Evolutionary conservation across 1,140 invertebrate genomes (phyloP).

Genomic region (Aleiodes sp.): DNA sequence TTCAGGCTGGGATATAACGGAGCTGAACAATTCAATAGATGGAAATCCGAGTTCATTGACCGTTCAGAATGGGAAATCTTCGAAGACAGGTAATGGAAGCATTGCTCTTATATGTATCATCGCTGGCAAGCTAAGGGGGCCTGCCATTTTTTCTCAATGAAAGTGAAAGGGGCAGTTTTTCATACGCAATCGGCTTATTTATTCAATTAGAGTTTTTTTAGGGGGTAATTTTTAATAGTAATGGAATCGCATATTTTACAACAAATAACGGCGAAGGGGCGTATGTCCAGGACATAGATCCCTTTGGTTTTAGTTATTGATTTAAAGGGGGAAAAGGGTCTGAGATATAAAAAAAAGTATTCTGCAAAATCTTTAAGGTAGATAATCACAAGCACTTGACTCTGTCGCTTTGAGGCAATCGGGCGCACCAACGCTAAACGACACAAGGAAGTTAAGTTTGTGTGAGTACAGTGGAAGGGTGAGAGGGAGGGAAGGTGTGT

Average conservation of each 20-base stretch:
- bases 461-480: constrained; percentile 22
- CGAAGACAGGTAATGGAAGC: constrained; percentile 49
- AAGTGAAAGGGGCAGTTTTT: no score
- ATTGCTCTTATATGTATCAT: constrained; percentile 5
- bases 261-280: not conserved
- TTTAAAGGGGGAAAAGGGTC: no score
- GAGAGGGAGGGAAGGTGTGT: constrained; percentile 23
- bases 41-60: constrained; percentile 70
- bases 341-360: not conserved
- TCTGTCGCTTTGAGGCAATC: constrained; percentile 34
- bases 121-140: no score
- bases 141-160: no score
- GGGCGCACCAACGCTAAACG: constrained; percentile 25
- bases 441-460: constrained; percentile 30
- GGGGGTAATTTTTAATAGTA: no score
- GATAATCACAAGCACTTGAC: constrained; percentile 27
- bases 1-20: constrained; percentile 62
- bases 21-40: constrained; percentile 71
- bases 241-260: no score
- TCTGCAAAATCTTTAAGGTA: not conserved
- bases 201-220: no score
- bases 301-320: no score
- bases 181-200: no score
- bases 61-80: constrained; percentile 68
- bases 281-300: not conserved